Evolutionary conservation across 2,113 vertebrate species (phyloP).

Genomic region (Pelmatolapia mariae): DNA sequence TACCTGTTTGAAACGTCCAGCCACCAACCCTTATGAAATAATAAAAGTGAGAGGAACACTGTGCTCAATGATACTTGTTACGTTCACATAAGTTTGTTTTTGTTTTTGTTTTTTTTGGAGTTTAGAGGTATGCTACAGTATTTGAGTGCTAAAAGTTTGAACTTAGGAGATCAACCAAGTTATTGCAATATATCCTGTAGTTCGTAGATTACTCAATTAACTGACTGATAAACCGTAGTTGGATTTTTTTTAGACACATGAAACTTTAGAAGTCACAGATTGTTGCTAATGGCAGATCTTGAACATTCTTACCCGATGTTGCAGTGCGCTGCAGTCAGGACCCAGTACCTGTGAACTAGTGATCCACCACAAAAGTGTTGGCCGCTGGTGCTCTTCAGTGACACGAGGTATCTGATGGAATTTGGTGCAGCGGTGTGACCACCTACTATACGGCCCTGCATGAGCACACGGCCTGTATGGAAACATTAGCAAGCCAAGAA

Average conservation of each 20-base stretch:
- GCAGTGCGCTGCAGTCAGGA: constrained; percentile 85
- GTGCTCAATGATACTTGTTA: too few species aligned
- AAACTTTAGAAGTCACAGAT: background rate
- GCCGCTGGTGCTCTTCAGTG: constrained; percentile 70
- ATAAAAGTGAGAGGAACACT: too few species aligned
- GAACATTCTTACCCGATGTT: constrained; percentile 71
- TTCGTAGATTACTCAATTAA: background rate
- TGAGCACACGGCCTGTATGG: background rate
- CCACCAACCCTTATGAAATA: too few species aligned
- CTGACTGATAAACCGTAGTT: background rate
- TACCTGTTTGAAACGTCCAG: too few species aligned
- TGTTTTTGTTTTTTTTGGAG: too few species aligned
- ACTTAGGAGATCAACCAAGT: background rate
- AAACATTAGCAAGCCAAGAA: background rate
- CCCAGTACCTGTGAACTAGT: constrained; percentile 79
- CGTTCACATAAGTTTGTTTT: too few species aligned
- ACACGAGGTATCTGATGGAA: constrained; percentile 76
- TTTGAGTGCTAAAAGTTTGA: background rate
- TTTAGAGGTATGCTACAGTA: background rate
- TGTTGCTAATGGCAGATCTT: background rate
- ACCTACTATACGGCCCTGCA: constrained; percentile 68
- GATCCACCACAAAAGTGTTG: constrained; percentile 82
- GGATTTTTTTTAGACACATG: background rate
- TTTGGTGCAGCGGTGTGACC: constrained; percentile 66
- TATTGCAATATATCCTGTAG: background rate